Base-by-base conservation (phyloP, 2,113 vertebrate species). In the Syrmaticus mikado region DNA sequence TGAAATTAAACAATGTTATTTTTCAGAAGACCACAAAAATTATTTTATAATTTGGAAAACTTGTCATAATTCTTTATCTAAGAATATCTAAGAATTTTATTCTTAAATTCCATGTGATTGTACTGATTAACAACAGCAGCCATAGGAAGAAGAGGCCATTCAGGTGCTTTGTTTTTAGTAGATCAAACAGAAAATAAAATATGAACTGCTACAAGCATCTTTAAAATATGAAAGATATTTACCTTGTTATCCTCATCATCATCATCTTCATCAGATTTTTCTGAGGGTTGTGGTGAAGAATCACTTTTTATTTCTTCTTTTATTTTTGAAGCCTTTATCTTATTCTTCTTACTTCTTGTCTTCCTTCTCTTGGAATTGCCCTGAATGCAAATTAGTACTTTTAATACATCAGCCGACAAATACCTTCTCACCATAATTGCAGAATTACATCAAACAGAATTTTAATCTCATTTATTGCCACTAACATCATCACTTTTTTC, bases 321-420 rank as follows among this genome's bases (percentile, higher is more conserved):
- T 4, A 98, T 87, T 97, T 99, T 99, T 25, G 97, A 67, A 82
- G 98, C 97, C 89, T 99, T 99, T 76, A 97, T 90, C 97, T 99
- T 99, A 96, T 97, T 99, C 93, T 99, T 99, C 97, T 99, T 99
- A 91, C 97, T 97, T 92, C 98, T 97, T 81, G 98, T 97, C 96
- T 99, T 99, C 95, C 98, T 98, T 85, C 99, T 99, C 80, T 99
- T 98, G 88, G 98, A 99, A 85, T 97, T 98, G 65, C 98, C 98
- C 99, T 99, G 61, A 91, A 97, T 86, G 60, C 46, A 94, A 93
- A 94, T 92, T 41, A 7, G 71, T 34, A 58, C 52, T 25, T 65
- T 95, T 86, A 94, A 30, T 66, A 75, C 19, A 62, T 48, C 46
- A 90, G 50, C 11, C 64, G 38, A 75, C 45, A 93, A 68, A 18